Percentiles rank a stretch among this genome's conserved stretches.
phyloP scores from a whole-genome alignment of 2,797 vertebrate species.

The Amphiprion clarkii region DNA sequence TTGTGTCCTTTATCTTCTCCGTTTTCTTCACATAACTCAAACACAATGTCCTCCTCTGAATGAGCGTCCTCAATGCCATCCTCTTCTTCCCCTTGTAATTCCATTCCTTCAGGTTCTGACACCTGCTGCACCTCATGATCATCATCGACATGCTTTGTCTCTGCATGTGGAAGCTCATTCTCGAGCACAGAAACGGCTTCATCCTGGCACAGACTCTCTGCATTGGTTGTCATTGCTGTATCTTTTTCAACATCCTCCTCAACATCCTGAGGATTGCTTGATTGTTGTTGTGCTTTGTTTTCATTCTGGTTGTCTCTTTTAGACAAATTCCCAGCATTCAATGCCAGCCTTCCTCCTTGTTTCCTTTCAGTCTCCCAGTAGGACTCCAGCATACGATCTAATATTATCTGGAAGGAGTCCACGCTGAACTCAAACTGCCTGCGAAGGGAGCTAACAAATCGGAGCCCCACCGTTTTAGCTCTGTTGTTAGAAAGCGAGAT shows the following conservation, averaged over 20 bases:
- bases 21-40: slow-evolving; percentile 66
- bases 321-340: slow-evolving; percentile 49
- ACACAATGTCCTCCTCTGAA: slow-evolving; percentile 65
- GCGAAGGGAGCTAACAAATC: slow-evolving; percentile 93
- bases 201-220: slow-evolving; percentile 25
- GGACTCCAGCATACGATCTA: slow-evolving; percentile 91
- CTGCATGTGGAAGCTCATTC: slow-evolving; percentile 37
- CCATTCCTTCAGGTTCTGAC: slow-evolving; percentile 27
- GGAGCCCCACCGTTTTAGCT: slow-evolving; percentile 94
- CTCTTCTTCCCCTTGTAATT: slow-evolving; percentile 44
- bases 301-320: slow-evolving; percentile 40
- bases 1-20: slow-evolving; percentile 58
- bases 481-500: slow-evolving; percentile 96
- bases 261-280: slow-evolving; percentile 9
- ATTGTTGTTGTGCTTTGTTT: slow-evolving; percentile 44
- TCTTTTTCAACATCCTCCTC: slow-evolving; percentile 45
- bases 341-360: slow-evolving; percentile 44
- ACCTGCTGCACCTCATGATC: slow-evolving; percentile 32
- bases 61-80: slow-evolving; percentile 49
- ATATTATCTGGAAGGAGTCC: slow-evolving; percentile 97
- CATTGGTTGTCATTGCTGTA: slow-evolving; percentile 4
- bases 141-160: slow-evolving; percentile 35
- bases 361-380: slow-evolving; percentile 87
- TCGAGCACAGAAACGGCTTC: slow-evolving; percentile 38
- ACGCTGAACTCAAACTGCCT: slow-evolving; percentile 99